Conservation (phyloP, 2,113 vertebrate species). For the Montifringilla adamsi region DNA sequence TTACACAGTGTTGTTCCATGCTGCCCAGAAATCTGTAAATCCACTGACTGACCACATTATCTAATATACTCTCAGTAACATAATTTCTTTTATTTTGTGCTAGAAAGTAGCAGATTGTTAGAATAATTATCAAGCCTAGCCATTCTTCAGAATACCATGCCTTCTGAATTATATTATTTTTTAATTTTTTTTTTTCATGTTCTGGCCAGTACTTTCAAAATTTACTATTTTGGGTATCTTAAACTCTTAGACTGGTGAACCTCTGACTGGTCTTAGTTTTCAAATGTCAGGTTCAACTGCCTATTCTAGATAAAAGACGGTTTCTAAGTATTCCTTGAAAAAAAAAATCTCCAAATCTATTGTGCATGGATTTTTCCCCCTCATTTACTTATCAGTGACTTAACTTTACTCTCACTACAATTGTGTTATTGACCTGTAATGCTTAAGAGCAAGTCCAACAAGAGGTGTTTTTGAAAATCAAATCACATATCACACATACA, state of each 20-base stretch:
- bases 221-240: neutral
- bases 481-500: neutral
- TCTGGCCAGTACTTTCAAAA: neutral
- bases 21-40: neutral
- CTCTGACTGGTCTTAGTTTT: neutral
- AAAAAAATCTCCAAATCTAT: neutral
- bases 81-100: neutral
- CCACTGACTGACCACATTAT: neutral
- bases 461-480: conserved; percentile 3
- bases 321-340: neutral
- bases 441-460: neutral
- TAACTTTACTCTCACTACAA: neutral
- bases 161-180: neutral
- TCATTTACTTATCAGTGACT: neutral
- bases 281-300: neutral
- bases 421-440: neutral
- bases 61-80: neutral
- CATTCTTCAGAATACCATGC: neutral
- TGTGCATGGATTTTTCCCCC: neutral
- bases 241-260: neutral
- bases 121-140: neutral
- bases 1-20: accelerated
- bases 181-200: neutral
- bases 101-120: neutral
- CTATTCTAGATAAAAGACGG: neutral